Evolutionary conservation across 2,797 vertebrate species (phyloP), one percentile per base, ranked within the genome.

Genomic region (Steatocranus sp.): DNA sequence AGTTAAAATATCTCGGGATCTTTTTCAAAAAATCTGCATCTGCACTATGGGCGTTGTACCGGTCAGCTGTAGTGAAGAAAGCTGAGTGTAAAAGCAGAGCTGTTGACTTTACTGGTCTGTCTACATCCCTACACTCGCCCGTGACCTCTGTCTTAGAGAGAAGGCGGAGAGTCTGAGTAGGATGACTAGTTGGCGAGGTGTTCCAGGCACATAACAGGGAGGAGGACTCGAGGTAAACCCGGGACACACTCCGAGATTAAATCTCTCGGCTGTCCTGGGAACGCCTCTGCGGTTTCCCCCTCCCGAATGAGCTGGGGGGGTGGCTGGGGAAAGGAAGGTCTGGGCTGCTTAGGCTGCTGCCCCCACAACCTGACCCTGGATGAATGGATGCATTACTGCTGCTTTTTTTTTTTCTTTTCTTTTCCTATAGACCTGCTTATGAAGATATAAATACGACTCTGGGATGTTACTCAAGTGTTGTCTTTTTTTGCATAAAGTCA

Each of bases 1-100:
- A 7, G 36, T 43, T 68, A 1, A 1, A 68, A 41, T 68, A 17
- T 43, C 20, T 15, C 1, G 0, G 15, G 3, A 25, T 25, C 51
- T 56, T 56, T 56, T 51, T 54, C 14, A 5, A 32, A 10, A 30
- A 32, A 0, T 56, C 30, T 68, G 20, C 7, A 6, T 15, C 61
- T 66, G 34, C n/a, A 38, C 23, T 0, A 38, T 12, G n/a, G 34
- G n/a, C 1, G 3, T 38, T 2, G 3, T 5, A 25, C 36, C 41
- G 20, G 36, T 10, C 36, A 0, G 15, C 0, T 68, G 36, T 68
- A 25, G 5, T 25, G 36, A 43, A 10, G 63, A 17, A 25, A 3
- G 36, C 8, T 0, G 12, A 68, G 14, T 3, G 20, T 43, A 17
- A 43, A 43, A 43, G 20, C 36, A 25, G 20, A 68, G 63, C 20